Base-by-base conservation (phyloP, 2,797 vertebrate species). In the Galago senegalensis region DNA sequence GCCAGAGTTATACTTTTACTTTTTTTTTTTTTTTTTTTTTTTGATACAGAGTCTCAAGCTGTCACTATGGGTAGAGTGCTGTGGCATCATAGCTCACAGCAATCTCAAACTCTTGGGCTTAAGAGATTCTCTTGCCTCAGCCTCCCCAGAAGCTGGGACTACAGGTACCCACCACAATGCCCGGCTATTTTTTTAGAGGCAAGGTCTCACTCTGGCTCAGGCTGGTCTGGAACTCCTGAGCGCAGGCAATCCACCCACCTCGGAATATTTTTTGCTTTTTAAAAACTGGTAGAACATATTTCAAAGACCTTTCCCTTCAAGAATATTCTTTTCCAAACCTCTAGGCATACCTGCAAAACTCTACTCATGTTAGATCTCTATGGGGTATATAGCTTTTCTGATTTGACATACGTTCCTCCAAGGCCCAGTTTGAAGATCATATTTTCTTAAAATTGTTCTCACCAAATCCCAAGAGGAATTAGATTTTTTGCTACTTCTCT, bases 401-500 rank as follows among this genome's bases (percentile, higher is more conserved):
- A 58, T 56, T 5, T 77, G 7, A 72, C 20, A 13, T 40, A 63
- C 25, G 7, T 61, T 86, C 63, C 63, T 89, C 79, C n/a, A 56
- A 75, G 31, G 65, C 77, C 53, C 29, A 31, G 2, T 17, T 79
- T 10, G 79, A 79, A 58, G 29, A 56, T 34, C 13, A 65, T 40
- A 82, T 94, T 25, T 58, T 91, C 25, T 77, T 29, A 61, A 76
- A 93, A 70, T 11, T 72, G 23, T 91, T 80, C 14, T 86, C 70
- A 46, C 61, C 17, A 61, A 81, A 65, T 73, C 31, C 69, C 40
- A 49, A 31, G n/a, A 20, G 82, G 20, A 93, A 17, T 46, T 67
- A 21, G 20, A 53, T 34, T 63, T 82, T 49, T 93, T 89, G 37
- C 46, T 67, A 69, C 73, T 72, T 49, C 8, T 43, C 7, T 93